A percentile compares a stretch with the other conserved stretches of the same genome.
phyloP scores from a whole-genome alignment of 1,140 invertebrate species.

The Drosophila baimaii region DNA sequence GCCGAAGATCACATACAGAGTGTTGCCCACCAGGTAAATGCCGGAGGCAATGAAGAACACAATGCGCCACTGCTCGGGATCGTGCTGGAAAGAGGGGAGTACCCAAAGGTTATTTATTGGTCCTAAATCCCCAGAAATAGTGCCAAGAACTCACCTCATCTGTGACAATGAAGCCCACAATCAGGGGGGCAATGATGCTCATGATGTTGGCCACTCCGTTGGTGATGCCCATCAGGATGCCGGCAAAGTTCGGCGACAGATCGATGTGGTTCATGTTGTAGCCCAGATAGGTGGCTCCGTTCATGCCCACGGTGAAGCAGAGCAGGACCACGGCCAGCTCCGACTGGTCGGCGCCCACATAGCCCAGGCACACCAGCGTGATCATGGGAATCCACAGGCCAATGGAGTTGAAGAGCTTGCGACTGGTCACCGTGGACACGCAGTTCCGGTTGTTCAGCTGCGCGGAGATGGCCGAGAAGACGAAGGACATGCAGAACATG shows the following conservation, averaged over 20 bases:
- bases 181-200: conserved; percentile 89
- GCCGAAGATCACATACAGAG: conserved; percentile 89
- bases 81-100: conserved; percentile 79
- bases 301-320: conserved; percentile 90
- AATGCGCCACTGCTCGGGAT: conserved; percentile 88
- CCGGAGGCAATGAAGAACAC: conserved; percentile 91
- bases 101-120: background rate
- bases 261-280: conserved; percentile 89
- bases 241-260: conserved; percentile 91
- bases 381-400: conserved; percentile 87
- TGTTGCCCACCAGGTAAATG: conserved; percentile 89
- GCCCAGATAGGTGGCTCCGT: conserved; percentile 91
- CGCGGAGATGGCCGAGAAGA: conserved; percentile 86
- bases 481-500: conserved; percentile 89
- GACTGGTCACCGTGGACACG: conserved; percentile 85
- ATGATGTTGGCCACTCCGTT: conserved; percentile 91
- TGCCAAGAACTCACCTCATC: conserved; percentile 85
- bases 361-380: conserved; percentile 86
- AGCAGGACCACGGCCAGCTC: conserved; percentile 87
- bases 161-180: conserved; percentile 87
- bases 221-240: conserved; percentile 89
- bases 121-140: too few relatives aligned
- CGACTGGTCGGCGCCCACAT: conserved; percentile 86
- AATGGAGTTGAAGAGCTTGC: conserved; percentile 90
- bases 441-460: conserved; percentile 86